phyloP scores from a whole-genome alignment of 2,888 invertebrate species.

The Drosophila ochracea region DNA sequence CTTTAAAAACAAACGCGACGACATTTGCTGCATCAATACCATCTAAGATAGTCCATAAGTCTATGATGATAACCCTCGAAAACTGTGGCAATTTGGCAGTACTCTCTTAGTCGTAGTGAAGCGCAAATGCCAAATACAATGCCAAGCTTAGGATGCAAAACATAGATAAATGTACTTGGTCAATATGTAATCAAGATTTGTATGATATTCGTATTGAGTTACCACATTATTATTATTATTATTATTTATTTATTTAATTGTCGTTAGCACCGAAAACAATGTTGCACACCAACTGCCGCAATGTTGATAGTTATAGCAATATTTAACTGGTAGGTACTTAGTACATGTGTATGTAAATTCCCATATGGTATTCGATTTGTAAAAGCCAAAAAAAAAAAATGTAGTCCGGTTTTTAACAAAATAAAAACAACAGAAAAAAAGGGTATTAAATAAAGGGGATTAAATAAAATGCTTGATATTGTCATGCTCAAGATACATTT shows the following conservation, averaged over 20 bases:
- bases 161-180: slow-evolving; percentile 43
- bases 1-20: slow-evolving; percentile 33
- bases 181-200: slow-evolving; percentile 32
- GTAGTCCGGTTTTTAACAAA: slow-evolving; percentile 29
- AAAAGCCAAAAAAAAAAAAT: slow-evolving; percentile 22
- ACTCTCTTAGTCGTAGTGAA: slow-evolving; percentile 57
- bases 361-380: slow-evolving; percentile 19
- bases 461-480: slow-evolving; percentile 4
- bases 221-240: slow-evolving; percentile 42
- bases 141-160: slow-evolving; percentile 65
- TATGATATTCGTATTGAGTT: slow-evolving; percentile 55
- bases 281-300: slow-evolving; percentile 46
- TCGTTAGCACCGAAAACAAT: slow-evolving; percentile 14
- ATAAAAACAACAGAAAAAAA: slow-evolving; percentile 1
- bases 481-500: neutral
- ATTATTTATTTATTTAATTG: slow-evolving; percentile 53
- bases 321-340: slow-evolving; percentile 60
- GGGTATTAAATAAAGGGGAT: slow-evolving; percentile 1
- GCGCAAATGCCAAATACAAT: slow-evolving; percentile 76
- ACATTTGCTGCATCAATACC: slow-evolving; percentile 39
- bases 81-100: slow-evolving; percentile 31
- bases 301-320: slow-evolving; percentile 39
- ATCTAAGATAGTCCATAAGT: slow-evolving; percentile 39
- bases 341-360: slow-evolving; percentile 51
- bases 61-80: slow-evolving; percentile 13